Evolutionary conservation across 2,888 invertebrate species (phyloP).

Genomic region (Macroteleia sp.): DNA sequence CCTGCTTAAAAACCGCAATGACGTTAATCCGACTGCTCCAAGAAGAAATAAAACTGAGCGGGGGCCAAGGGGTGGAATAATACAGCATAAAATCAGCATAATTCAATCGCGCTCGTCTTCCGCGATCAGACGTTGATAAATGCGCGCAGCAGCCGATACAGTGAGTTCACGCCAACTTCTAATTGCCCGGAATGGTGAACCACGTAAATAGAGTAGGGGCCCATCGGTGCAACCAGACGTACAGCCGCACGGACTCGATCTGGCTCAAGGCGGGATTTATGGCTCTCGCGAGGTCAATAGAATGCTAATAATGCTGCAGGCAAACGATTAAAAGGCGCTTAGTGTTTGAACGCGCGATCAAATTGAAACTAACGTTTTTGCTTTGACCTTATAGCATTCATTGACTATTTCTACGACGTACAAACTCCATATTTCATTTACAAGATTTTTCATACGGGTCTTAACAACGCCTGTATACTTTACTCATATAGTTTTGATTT

Average conservation of each 20-base stretch:
- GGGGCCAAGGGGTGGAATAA: constrained; percentile 74
- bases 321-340: constrained; percentile 63
- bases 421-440: no score
- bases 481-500: no score
- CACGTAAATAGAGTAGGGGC: constrained; percentile 64
- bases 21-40: constrained; percentile 78
- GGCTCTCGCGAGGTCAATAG: constrained; percentile 67
- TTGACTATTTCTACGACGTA: no score
- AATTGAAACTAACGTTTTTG: constrained; percentile 52
- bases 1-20: constrained; percentile 83
- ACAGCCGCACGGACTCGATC: constrained; percentile 39
- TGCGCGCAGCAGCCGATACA: constrained; percentile 63
- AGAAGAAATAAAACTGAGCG: constrained; percentile 58
- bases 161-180: constrained; percentile 65
- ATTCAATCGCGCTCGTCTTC: constrained; percentile 82
- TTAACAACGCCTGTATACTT: no score
- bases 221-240: constrained; percentile 50
- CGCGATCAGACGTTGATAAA: constrained; percentile 80
- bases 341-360: constrained; percentile 53
- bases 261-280: constrained; percentile 63
- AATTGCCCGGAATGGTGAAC: constrained; percentile 66
- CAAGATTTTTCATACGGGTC: no score
- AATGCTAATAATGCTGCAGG: constrained; percentile 66
- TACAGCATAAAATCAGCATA: constrained; percentile 83
- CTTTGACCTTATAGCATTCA: constrained; percentile 27